Evolutionary conservation across 2,797 vertebrate genomes (phyloP).

Genomic region (Pelodytes ibericus): DNA sequence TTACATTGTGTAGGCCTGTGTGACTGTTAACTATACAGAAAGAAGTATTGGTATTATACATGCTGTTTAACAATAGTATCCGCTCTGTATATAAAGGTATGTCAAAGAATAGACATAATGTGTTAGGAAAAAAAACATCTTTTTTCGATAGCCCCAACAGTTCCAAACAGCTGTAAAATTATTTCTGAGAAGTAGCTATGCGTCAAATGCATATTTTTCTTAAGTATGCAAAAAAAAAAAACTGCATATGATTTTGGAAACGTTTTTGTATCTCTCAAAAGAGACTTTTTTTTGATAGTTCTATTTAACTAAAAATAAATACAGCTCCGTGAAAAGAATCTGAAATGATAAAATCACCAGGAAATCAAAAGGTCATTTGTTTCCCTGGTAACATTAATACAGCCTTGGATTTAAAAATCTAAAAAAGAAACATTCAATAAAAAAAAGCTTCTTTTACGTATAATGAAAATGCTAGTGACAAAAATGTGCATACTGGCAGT

Average conservation of each 20-base stretch:
- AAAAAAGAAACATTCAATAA: constrained; percentile 34
- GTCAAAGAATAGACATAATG: neutral
- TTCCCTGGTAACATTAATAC: constrained; percentile 41
- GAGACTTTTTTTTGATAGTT: constrained; percentile 33
- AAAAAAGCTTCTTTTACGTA: constrained; percentile 19
- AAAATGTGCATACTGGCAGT: constrained; percentile 14
- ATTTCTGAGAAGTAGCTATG: constrained; percentile 2
- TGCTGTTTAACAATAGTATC: neutral
- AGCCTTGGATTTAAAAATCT: constrained; percentile 39
- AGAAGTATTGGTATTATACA: neutral
- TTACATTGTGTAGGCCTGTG: no score
- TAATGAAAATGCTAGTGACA: neutral
- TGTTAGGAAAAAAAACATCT: neutral
- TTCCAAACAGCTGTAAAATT: constrained; percentile 16
- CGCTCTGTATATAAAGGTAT: constrained; percentile 1
- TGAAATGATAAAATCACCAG: constrained; percentile 46
- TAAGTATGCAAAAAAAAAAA: constrained; percentile 22
- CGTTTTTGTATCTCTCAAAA: constrained; percentile 26
- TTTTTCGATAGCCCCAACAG: neutral
- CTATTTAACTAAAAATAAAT: constrained; percentile 48
- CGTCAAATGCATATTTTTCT: constrained; percentile 16
- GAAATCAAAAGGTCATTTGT: constrained; percentile 47
- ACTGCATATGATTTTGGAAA: constrained; percentile 29
- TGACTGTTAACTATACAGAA: neutral
- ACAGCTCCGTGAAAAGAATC: constrained; percentile 37